A percentile compares a stretch with the other conserved stretches of the same genome.
phyloP scores from a whole-genome alignment of 2,888 invertebrate species.

The Neuroscelio doddi region DNA sequence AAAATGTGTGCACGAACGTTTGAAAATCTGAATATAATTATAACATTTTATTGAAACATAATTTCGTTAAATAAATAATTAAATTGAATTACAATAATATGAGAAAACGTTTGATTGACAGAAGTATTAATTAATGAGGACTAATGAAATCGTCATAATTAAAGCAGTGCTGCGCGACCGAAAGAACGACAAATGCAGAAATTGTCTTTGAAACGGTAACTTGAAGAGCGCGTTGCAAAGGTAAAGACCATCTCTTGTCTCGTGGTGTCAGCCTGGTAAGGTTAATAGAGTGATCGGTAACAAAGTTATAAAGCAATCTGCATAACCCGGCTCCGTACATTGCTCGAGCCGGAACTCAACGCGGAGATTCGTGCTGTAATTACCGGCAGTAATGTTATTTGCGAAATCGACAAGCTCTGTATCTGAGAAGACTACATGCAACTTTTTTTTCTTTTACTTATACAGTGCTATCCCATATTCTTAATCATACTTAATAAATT shows the following conservation, averaged over 20 bases:
- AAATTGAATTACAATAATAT: too few relatives aligned
- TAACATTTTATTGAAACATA: too few relatives aligned
- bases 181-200: neutral
- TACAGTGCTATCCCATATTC: too few relatives aligned
- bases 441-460: too few relatives aligned
- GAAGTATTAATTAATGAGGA: too few relatives aligned
- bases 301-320: constrained; percentile 72
- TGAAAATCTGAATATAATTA: neutral
- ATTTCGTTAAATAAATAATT: too few relatives aligned
- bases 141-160: too few relatives aligned
- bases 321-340: constrained; percentile 63
- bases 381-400: constrained; percentile 67
- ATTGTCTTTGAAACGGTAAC: constrained; percentile 17
- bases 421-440: too few relatives aligned
- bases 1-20: neutral
- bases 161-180: too few relatives aligned
- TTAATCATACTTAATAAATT: too few relatives aligned
- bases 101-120: too few relatives aligned
- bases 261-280: constrained; percentile 55
- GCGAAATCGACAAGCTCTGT: constrained; percentile 63
- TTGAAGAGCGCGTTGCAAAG: constrained; percentile 12
- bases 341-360: constrained; percentile 48
- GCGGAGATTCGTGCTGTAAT: constrained; percentile 61
- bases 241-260: constrained; percentile 33
- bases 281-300: constrained; percentile 71